phyloP scores from a whole-genome alignment of 2,797 vertebrate genomes.

The Gallinago stenura region DNA sequence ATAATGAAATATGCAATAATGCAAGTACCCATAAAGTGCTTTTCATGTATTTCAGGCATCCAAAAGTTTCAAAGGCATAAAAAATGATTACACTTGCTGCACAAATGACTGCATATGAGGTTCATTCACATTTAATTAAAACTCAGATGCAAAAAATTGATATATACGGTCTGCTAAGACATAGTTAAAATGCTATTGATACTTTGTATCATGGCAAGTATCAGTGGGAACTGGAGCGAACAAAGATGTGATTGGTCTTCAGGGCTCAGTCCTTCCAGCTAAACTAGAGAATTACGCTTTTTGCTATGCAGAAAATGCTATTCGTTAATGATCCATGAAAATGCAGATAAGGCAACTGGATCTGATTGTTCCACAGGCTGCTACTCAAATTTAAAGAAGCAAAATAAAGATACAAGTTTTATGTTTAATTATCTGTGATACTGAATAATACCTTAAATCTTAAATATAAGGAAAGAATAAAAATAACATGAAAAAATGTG shows the following conservation, averaged over 20 bases:
- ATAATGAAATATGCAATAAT: slow-evolving; percentile 76
- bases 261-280: not conserved
- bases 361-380: not conserved
- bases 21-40: slow-evolving; percentile 59
- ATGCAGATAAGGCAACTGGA: not conserved
- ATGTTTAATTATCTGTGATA: not conserved
- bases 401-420: not conserved
- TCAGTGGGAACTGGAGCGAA: not conserved
- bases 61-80: slow-evolving; percentile 68
- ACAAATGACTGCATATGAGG: slow-evolving; percentile 43
- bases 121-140: slow-evolving; percentile 65
- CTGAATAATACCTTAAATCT: not conserved
- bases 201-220: not conserved
- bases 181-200: slow-evolving; percentile 38
- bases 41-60: slow-evolving; percentile 53
- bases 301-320: not conserved
- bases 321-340: slow-evolving; percentile 24
- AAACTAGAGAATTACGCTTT: not conserved
- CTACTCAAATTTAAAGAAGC: slow-evolving; percentile 5
- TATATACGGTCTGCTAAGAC: not conserved
- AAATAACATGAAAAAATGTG: not conserved
- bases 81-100: slow-evolving; percentile 58
- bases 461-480: not conserved
- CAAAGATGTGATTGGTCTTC: not conserved
- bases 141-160: slow-evolving; percentile 16